Base-by-base conservation (phyloP, 2,888 invertebrate species). In the Nephrocerus scutellatus region DNA sequence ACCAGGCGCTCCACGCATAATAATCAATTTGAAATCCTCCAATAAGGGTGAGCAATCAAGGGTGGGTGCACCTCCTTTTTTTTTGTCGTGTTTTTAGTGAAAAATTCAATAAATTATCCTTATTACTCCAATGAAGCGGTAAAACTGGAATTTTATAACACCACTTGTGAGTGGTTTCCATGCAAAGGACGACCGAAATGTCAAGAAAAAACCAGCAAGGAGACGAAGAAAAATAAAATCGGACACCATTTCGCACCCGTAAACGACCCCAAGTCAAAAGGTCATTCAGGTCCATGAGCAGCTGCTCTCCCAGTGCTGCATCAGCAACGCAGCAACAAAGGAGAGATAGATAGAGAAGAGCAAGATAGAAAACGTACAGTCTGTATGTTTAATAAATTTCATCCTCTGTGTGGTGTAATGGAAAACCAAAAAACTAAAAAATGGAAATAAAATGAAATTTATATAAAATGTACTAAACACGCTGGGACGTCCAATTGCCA, bases 101-200 rank as follows among this genome's bases (percentile, higher is more conserved):
- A 38, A 48, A 49, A 51, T 53, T 57, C 63, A 62, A 65, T 63
- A 65, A 65, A 64, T 63, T 62, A 56, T 57, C 54, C 59, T 59
- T 60, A 60, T 65, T 64, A 62, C 51, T 46, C 55, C 63, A 58
- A 56, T 59, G 56, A 60, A 63, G 58, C 61, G 57, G 55, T 59
- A 59, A 63, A 60, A 55, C 56, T 53, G 55, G 51, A 55, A 57
- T 59, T 62, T 62, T 56, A 54, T 49, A 59, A 52, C 54, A 49
- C 51, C 55, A 62, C 60, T 60, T 60, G 49, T 46, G 28, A 32
- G 41, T 47, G 43, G 45, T 51, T 44, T 50, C 47, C 40, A 32
- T 49, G 46, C 33, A 9, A 16, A 16, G 28, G 14, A 12, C 10
- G 9, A 26, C 10, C 16, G 16, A 14, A 14, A 19, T 20, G 21